Evolutionary conservation across 2,888 invertebrate species (phyloP).

Genomic region (Cheilosia urbana): DNA sequence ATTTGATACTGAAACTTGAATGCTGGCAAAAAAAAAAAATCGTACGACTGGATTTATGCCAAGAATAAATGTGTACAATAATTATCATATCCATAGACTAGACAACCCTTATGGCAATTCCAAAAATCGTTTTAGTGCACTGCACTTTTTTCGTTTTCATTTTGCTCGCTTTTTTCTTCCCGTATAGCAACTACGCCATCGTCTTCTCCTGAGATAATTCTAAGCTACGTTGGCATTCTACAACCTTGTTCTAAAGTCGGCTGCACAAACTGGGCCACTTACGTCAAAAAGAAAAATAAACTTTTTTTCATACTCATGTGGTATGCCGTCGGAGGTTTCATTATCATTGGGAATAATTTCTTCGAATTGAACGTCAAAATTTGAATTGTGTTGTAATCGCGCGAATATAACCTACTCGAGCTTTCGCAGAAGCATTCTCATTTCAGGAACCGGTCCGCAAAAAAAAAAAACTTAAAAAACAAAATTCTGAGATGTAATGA

Average conservation of each 20-base stretch:
- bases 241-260: conserved; percentile 68
- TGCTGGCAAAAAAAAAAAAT: neutral
- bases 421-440: conserved; percentile 37
- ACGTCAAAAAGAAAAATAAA: conserved; percentile 71
- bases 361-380: conserved; percentile 20
- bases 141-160: conserved; percentile 53
- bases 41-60: neutral
- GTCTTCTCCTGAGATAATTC: conserved; percentile 65
- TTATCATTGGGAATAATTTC: conserved; percentile 40
- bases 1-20: neutral
- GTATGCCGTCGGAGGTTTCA: conserved; percentile 14
- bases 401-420: conserved; percentile 22
- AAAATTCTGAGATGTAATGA: conserved; percentile 37
- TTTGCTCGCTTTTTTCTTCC: conserved; percentile 52
- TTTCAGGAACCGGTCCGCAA: conserved; percentile 62
- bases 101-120: conserved; percentile 11
- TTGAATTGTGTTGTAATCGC: conserved; percentile 12
- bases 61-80: neutral
- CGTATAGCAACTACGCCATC: conserved; percentile 53
- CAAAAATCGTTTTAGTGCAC: conserved; percentile 48
- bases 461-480: conserved; percentile 15
- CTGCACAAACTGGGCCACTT: conserved; percentile 75
- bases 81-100: neutral
- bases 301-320: conserved; percentile 50
- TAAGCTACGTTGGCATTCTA: conserved; percentile 72